phyloP scores from a whole-genome alignment of 2,888 invertebrate genomes.

The Ormyrus labotus region DNA sequence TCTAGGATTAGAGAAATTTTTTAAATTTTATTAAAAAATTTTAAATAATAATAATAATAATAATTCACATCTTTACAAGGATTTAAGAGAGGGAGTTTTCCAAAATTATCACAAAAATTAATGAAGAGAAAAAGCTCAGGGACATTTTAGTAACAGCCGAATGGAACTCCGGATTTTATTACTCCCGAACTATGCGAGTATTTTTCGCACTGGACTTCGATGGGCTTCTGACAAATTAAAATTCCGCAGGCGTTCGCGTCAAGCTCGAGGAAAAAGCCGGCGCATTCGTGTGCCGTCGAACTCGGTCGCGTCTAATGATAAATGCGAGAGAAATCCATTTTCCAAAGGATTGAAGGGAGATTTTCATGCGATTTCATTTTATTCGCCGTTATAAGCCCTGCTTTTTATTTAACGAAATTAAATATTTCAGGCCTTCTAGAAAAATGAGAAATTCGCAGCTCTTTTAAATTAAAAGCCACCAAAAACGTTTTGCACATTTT shows the following conservation, averaged over 20 bases:
- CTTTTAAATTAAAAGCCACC: too few relatives aligned
- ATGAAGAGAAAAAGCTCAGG: slow-evolving; percentile 11
- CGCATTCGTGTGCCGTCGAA: slow-evolving; percentile 12
- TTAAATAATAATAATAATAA: too few relatives aligned
- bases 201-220: slow-evolving; percentile 44
- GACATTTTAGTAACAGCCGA: slow-evolving; percentile 45
- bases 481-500: too few relatives aligned
- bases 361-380: neutral
- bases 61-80: too few relatives aligned
- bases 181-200: slow-evolving; percentile 51
- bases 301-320: slow-evolving; percentile 37
- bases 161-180: slow-evolving; percentile 56
- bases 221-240: slow-evolving; percentile 53
- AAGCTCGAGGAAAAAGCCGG: slow-evolving; percentile 27
- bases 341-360: neutral
- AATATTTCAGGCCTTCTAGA: too few relatives aligned
- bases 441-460: too few relatives aligned
- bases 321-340: slow-evolving; percentile 44
- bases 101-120: slow-evolving; percentile 22
- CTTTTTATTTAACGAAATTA: too few relatives aligned
- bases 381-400: too few relatives aligned
- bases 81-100: slow-evolving; percentile 4
- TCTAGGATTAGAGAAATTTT: too few relatives aligned
- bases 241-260: slow-evolving; percentile 52
- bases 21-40: too few relatives aligned